These are phyloP conservation scores for Julus scanicus DNA, from an alignment of 2,888 invertebrate genomes.

Conservation along the genomic window DNA sequence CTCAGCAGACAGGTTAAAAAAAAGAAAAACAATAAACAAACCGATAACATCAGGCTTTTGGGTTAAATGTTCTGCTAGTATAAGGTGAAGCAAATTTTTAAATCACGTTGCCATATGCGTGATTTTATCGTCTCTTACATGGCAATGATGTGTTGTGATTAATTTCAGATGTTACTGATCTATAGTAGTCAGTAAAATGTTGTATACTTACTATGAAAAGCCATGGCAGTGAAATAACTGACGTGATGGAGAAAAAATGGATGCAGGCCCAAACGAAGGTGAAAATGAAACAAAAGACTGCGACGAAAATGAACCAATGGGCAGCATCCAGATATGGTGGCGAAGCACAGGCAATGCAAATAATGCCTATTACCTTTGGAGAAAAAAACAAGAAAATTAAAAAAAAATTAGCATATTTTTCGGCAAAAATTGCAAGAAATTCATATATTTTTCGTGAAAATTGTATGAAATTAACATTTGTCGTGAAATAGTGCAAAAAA, in stretches of 20 bases:
- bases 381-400: slow-evolving; percentile 58
- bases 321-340: slow-evolving; percentile 75
- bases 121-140: too few species aligned
- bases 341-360: slow-evolving; percentile 85
- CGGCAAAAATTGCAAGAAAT: not conserved
- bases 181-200: not conserved
- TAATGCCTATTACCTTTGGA: slow-evolving; percentile 77
- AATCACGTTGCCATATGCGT: too few species aligned
- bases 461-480: too few species aligned
- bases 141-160: too few species aligned
- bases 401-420: not conserved
- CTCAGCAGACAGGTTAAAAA: not conserved
- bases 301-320: slow-evolving; percentile 87
- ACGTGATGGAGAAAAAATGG: slow-evolving; percentile 60
- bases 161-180: too few species aligned
- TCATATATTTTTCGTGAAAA: too few species aligned
- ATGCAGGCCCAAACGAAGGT: slow-evolving; percentile 70
- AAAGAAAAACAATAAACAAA: not conserved
- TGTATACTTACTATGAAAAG: slow-evolving; percentile 60
- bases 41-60: not conserved
- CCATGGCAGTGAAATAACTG: slow-evolving; percentile 60
- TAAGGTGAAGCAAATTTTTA: too few species aligned
- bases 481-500: too few species aligned
- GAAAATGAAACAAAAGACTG: slow-evolving; percentile 82
- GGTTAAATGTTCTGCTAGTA: not conserved